Evolutionary conservation across 2,113 vertebrate genomes (phyloP), one percentile per base, ranked within the genome.

Genomic region (Psettodes erumei): DNA sequence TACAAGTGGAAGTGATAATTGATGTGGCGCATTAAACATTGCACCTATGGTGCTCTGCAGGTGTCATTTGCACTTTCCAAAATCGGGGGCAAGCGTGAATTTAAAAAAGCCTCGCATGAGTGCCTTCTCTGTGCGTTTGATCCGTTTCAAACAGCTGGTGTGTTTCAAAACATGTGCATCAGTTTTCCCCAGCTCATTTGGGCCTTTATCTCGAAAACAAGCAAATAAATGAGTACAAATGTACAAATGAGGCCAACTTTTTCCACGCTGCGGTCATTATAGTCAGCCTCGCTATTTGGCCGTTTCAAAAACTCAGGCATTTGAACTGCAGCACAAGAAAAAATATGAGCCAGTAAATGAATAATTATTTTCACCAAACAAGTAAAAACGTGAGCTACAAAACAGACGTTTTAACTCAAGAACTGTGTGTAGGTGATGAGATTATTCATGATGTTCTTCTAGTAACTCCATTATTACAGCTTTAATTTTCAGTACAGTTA

Each of bases 381-480:
- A 54, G 72, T 82, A 27, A 75, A 78, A 38, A 25, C 10, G 21
- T 23, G 23, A 32, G 53, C 47, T 61, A 45, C 61, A 64, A 64
- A 71, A 35, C 25, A 53, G 47, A 51, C 51, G 30, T 28, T 38
- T 43, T 35, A 53, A 32, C 27, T 47, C 30, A 32, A 47, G 27
- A 61, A 55, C 28, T 16, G 27, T 32, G 40, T 54, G 35, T 4
- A 62, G 48, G 77, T 75, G 33, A 64, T 60, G 6, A 72, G 5
- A 62, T 78, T 69, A 58, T 60, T 56, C 38, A 64, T 11, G 70
- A 28, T 50, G 16, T 28, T 73, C 4, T 35, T 74, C 10, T 30
- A 18, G 32, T 38, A 70, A 71, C n/a, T 59, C 3, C 27, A 56
- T 81, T 72, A 70, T 65, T 54, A 37, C 19, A 54, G 13, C 23